Conservation (phyloP, 2,888 invertebrate genomes). For the Cryptus viduatorius region DNA sequence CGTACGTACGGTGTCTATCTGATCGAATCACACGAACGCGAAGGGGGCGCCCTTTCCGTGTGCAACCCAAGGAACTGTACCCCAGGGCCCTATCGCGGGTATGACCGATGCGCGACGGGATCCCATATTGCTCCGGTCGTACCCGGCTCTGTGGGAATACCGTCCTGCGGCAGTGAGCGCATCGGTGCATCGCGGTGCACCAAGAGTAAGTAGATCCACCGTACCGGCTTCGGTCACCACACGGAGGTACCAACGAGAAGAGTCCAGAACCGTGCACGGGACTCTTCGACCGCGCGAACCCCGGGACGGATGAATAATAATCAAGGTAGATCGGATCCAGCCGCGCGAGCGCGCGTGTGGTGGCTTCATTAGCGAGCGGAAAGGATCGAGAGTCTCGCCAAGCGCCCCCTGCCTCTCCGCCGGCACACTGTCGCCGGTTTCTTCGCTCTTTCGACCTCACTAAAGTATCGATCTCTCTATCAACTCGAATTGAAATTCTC, state of each 20-base stretch:
- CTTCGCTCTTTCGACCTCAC: conserved; percentile 38
- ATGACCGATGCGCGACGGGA: conserved; percentile 72
- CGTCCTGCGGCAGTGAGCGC: conserved; percentile 55
- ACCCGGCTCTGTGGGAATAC: conserved; percentile 58
- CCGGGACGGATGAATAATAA: conserved; percentile 76
- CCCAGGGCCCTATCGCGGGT: conserved; percentile 55
- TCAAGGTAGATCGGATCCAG: conserved; percentile 76
- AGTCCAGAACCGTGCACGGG: conserved; percentile 48
- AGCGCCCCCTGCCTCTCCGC: conserved; percentile 9
- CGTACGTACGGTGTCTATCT: conserved; percentile 59
- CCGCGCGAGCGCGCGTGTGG: conserved; percentile 67
- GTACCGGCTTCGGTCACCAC: conserved; percentile 32
- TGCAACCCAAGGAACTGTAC: conserved; percentile 45
- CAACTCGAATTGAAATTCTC: conserved; percentile 55
- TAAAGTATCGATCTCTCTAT: conserved; percentile 57
- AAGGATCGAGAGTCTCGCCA: conserved; percentile 50
- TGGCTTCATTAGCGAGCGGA: conserved; percentile 71
- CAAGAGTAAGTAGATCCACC: conserved; percentile 38
- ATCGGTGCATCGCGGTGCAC: conserved; percentile 47
- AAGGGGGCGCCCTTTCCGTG: conserved; percentile 56
- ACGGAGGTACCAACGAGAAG: conserved; percentile 53
- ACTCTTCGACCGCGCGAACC: conserved; percentile 60
- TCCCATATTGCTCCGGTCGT: conserved; percentile 66
- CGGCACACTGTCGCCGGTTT: conserved; percentile 49
- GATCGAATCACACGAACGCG: conserved; percentile 69